Conservation (phyloP, 1,140 invertebrate species). For the Pseudoatta argentina region DNA sequence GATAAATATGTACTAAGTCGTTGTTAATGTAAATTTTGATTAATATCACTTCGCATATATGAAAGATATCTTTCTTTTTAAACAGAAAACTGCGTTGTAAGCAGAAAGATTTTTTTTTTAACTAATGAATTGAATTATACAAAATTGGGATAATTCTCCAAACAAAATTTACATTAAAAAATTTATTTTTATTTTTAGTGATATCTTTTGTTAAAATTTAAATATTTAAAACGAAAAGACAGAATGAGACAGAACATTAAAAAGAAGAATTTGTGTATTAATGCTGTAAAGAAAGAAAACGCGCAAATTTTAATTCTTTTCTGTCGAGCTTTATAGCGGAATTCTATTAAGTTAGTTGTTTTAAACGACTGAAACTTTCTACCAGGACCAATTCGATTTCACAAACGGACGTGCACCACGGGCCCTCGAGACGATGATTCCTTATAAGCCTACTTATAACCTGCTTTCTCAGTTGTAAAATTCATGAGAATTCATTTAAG, state of each 20-base stretch:
- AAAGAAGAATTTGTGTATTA: not conserved
- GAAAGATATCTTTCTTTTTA: not conserved
- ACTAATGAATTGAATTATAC: not conserved
- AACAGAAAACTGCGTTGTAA: not conserved
- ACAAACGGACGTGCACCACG: not conserved
- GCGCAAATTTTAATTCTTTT: not conserved
- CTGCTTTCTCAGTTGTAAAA: not conserved
- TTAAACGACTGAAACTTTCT: slow-evolving; percentile 37
- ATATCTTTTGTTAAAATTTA: not conserved
- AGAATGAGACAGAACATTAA: not conserved
- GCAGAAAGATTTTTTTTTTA: not conserved
- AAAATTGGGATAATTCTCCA: not conserved
- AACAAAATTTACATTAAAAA: not conserved
- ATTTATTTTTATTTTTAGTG: not conserved
- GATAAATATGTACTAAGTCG: not conserved
- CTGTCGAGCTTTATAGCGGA: not conserved
- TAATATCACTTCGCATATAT: not conserved
- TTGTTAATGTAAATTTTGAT: not conserved
- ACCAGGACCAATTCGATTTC: slow-evolving; percentile 26
- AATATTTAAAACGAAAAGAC: not conserved
- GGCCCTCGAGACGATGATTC: not conserved
- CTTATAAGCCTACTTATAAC: slow-evolving; percentile 16
- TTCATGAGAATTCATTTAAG: slow-evolving; percentile 52
- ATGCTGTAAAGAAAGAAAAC: not conserved
- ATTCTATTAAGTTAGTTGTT: slow-evolving; percentile 42